phyloP scores from a whole-genome alignment of 1,140 invertebrate species.

The Trichoplusia ni region DNA sequence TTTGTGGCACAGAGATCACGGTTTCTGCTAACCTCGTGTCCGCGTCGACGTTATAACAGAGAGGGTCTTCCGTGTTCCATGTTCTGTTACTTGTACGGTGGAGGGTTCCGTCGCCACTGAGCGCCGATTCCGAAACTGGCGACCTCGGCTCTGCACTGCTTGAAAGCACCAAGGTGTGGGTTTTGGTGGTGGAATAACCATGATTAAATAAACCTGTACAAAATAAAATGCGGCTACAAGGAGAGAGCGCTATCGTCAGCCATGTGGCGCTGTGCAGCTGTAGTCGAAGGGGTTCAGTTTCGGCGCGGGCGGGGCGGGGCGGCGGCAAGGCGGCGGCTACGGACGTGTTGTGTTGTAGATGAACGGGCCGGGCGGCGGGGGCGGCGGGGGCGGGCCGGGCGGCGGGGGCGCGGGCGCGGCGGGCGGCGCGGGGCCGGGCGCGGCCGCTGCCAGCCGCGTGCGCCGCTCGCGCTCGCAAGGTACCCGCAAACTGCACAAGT shows the following conservation, averaged over 20 bases:
- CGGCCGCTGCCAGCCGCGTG: conserved; percentile 59
- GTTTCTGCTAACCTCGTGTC: conserved; percentile 31
- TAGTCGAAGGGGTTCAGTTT: background rate
- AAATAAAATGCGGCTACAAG: no score
- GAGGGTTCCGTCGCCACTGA: conserved; percentile 21
- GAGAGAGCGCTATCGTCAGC: no score
- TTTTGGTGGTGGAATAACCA: no score
- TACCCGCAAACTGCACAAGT: conserved; percentile 94
- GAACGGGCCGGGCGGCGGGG: conserved; percentile 85
- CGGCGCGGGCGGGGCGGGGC: background rate
- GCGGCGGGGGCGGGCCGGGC: conserved; percentile 57
- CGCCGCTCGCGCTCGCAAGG: conserved; percentile 92
- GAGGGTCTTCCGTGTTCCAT: conserved; percentile 19
- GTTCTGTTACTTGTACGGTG: conserved; percentile 31
- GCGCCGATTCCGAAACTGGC: background rate
- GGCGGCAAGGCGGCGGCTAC: conserved; percentile 37
- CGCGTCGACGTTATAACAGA: conserved; percentile 26
- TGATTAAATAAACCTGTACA: no score
- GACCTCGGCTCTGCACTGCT: no score
- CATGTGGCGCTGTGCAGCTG: background rate
- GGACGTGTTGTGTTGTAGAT: conserved; percentile 83
- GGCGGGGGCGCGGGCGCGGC: conserved; percentile 51
- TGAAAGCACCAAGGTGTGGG: no score
- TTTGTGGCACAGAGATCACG: conserved; percentile 44
- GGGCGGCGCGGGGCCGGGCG: conserved; percentile 80